phyloP scores from a whole-genome alignment of 2,797 vertebrate genomes.

The Danio aesculapii region DNA sequence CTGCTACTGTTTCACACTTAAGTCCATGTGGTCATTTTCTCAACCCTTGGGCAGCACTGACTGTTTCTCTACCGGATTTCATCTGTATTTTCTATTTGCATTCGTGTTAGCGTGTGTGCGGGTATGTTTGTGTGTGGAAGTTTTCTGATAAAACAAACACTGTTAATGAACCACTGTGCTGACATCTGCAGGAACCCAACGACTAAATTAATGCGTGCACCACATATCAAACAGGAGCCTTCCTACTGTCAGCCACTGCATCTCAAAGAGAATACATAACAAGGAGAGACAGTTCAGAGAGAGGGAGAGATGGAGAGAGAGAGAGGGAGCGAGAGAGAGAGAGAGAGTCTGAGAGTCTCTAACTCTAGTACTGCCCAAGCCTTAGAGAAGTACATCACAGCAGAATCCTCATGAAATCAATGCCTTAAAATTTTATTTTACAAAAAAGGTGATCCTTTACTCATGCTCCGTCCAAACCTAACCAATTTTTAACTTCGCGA shows the following conservation, averaged over 20 bases:
- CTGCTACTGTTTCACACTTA: not conserved
- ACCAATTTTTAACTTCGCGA: not conserved
- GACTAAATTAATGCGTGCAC: conserved; percentile 66
- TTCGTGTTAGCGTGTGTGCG: conserved; percentile 23
- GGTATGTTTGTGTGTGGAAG: conserved; percentile 37
- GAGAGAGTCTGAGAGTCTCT: not conserved
- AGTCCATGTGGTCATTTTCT: conserved; percentile 25
- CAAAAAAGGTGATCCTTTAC: not conserved
- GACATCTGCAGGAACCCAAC: conserved; percentile 69
- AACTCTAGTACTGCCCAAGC: conserved; percentile 2
- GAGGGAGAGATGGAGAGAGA: conserved; percentile 26
- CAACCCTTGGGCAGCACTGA: conserved; percentile 61
- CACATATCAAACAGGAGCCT: conserved; percentile 66
- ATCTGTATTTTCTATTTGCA: conserved; percentile 47
- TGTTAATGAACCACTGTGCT: conserved; percentile 66
- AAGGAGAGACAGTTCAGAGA: conserved; percentile 55
- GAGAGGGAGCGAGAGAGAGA: conserved; percentile 4
- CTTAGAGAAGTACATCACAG: conserved; percentile 21
- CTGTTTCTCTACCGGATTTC: conserved; percentile 40
- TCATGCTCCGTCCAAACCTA: not conserved
- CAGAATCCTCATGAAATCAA: conserved; percentile 29
- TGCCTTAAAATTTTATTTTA: conserved; percentile 19
- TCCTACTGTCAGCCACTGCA: conserved; percentile 63
- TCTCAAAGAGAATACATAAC: conserved; percentile 71
- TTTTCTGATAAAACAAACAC: conserved; percentile 63